Evolutionary conservation across 2,113 vertebrate species (phyloP).

Genomic region (Scolopax mira): DNA sequence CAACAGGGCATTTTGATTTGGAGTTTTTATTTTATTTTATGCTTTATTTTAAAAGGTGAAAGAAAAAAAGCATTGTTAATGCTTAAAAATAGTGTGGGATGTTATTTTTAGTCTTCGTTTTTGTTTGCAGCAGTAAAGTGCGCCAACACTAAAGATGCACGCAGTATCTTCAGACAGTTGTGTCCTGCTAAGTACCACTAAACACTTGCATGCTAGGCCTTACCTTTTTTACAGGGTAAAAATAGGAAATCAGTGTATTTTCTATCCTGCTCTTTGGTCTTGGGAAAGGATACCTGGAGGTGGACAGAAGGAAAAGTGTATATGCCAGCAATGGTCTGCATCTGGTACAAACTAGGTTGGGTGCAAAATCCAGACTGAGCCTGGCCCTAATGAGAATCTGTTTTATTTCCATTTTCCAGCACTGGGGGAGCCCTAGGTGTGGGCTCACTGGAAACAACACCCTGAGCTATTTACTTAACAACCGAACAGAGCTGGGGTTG

Average conservation of each 20-base stretch:
- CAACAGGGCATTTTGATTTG: not conserved
- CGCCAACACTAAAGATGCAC: not conserved
- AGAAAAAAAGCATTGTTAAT: not conserved
- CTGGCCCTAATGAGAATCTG: not conserved
- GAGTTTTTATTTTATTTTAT: not conserved
- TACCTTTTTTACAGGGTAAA: not conserved
- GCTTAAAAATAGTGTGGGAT: not conserved
- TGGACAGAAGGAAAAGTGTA: not conserved
- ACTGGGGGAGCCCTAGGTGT: too few species aligned
- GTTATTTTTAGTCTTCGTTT: not conserved
- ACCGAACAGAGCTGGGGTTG: not conserved
- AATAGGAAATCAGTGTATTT: not conserved
- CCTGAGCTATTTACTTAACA: not conserved
- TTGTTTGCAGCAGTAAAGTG: not conserved
- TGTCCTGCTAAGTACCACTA: not conserved
- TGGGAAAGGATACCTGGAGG: not conserved
- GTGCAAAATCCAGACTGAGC: not conserved
- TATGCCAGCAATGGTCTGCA: not conserved
- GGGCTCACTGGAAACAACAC: accelerated
- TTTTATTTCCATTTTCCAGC: not conserved
- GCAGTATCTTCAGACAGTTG: not conserved
- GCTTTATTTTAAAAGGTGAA: not conserved
- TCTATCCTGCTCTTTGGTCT: not conserved
- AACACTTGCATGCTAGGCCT: not conserved
- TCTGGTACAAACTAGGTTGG: not conserved